Base-by-base conservation (phyloP, 2,888 invertebrate species). In the Polymixis lichenea region DNA sequence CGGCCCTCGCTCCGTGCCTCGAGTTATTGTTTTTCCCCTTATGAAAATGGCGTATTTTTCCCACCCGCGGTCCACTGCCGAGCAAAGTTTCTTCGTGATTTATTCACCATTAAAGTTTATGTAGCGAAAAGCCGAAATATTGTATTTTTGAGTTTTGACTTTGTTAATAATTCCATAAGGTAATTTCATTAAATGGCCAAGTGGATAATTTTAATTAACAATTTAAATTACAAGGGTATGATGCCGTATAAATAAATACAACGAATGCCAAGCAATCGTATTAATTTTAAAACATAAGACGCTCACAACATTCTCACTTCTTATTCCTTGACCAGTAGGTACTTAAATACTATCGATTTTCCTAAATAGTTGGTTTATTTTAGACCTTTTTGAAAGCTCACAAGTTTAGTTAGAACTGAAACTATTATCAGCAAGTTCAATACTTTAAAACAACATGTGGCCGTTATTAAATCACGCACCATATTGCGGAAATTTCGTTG, bases 11-110 rank as follows among this genome's bases (percentile, higher is more conserved):
- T 92, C 94, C 89, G 88, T 92, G 92, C 94, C 93, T 92, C 92
- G 90, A 93, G 93, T 95, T 95, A 95, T 95, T 95, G 95, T 95
- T 95, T 95, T 94, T 93, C 93, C 93, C 93, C 94, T 95, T 95
- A 95, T 93, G 95, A 95, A 95, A 95, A 95, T 92, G 90, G 92
- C 92, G 91, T 92, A 93, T 93, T 95, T 94, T 94, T 93, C 92
- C 89, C 91, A 89, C 90, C 87, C 91, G 89, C 91, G 87, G 92
- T 91, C 92, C 92, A 91, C 90, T 92, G 92, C 88, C 90, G 85
- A 91, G 89, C 90, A 88, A 92, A 93, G 89, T 94, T 94, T 91
- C 86, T 84, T 85, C 83, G 88, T 92, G 93, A 94, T 93, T 94
- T 93, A 93, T 94, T 91, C 91, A 89, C 89, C 89, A 92, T 91